phyloP scores from a whole-genome alignment of 2,113 vertebrate species.

The Pyrgilauda ruficollis region DNA sequence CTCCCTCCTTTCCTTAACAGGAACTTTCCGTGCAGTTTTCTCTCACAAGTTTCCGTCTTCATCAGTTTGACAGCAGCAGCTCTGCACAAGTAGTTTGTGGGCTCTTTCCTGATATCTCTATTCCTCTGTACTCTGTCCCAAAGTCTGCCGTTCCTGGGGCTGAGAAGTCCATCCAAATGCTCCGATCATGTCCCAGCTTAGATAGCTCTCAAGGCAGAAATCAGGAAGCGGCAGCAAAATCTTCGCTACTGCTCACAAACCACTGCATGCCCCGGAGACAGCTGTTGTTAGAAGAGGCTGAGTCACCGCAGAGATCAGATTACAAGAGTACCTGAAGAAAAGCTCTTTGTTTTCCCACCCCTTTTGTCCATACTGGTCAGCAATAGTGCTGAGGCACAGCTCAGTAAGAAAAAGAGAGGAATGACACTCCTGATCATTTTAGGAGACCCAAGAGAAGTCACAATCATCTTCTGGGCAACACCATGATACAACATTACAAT shows the following conservation, averaged over 20 bases:
- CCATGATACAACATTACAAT: accelerated
- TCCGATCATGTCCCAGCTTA: neutral
- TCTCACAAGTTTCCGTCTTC: neutral
- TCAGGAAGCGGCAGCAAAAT: slow-evolving; percentile 35
- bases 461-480: neutral
- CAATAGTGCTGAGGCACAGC: neutral
- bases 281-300: slow-evolving; percentile 32
- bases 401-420: neutral
- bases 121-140: neutral
- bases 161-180: neutral
- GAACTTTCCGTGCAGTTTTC: neutral
- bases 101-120: neutral
- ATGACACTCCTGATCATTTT: neutral
- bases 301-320: slow-evolving; percentile 57
- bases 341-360: slow-evolving; percentile 48
- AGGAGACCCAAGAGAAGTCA: neutral
- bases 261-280: neutral
- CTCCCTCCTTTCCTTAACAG: neutral
- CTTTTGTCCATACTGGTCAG: slow-evolving; percentile 28
- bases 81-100: neutral
- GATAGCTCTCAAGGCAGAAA: neutral
- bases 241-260: neutral
- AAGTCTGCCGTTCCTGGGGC: neutral
- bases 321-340: slow-evolving; percentile 51
- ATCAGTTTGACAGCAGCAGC: neutral